Percentiles rank a stretch among this genome's conserved stretches.
Evolutionary conservation across 1,140 invertebrate species (phyloP).

Genomic region (Brachionus koreanus): DNA sequence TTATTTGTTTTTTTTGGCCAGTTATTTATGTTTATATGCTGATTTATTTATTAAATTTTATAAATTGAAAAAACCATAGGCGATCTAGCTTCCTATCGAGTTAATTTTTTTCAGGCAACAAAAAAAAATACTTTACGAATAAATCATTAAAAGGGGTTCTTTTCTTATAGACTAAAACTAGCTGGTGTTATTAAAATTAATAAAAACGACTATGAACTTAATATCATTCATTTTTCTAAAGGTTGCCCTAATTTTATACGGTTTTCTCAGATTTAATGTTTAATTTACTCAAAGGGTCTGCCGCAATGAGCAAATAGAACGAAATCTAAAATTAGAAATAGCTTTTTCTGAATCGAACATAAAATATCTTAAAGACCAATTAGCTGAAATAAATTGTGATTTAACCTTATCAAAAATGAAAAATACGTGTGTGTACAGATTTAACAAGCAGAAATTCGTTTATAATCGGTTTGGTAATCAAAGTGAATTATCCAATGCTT

Average conservation of each 20-base stretch:
- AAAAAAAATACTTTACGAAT: not conserved
- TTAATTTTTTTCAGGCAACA: not conserved
- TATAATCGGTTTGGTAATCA: not conserved
- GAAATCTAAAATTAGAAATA: constrained; percentile 67
- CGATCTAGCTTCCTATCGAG: not conserved
- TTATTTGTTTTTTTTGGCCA: too few species aligned
- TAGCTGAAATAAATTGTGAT: constrained; percentile 88
- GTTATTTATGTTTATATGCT: not conserved
- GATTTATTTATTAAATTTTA: not conserved
- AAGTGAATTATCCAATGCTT: not conserved
- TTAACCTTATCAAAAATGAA: constrained; percentile 87
- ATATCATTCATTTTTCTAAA: constrained; percentile 2
- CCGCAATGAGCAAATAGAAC: constrained; percentile 68
- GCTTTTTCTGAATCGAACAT: constrained; percentile 95
- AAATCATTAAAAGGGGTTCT: not conserved
- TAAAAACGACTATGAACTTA: not conserved
- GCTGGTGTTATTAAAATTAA: not conserved
- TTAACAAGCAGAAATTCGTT: not conserved
- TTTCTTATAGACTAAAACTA: not conserved
- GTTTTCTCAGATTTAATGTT: not conserved
- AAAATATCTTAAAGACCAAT: constrained; percentile 88
- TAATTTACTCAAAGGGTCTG: constrained; percentile 9
- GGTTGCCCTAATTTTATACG: not conserved
- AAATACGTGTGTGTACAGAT: constrained; percentile 54
- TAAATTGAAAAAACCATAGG: not conserved